Base-by-base conservation (phyloP, 2,797 vertebrate species). In the Propithecus deckenii region DNA sequence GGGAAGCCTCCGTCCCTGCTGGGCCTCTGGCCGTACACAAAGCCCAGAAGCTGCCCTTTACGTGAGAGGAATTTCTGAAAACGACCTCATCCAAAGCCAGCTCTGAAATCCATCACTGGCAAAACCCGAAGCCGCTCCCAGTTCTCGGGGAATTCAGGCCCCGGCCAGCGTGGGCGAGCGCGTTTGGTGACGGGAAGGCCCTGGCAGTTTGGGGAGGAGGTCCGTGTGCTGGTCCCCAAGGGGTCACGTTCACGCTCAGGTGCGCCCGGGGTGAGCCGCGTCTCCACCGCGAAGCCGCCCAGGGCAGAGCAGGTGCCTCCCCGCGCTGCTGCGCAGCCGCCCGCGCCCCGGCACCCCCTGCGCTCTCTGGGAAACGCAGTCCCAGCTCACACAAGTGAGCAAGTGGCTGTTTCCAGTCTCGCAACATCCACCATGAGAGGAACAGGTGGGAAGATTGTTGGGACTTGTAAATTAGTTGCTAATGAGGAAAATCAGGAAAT, bases 401-500 rank as follows among this genome's bases (percentile, higher is more conserved):
- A 63, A 57, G 50, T 3, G 46, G 69, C 74, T 7, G 2, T 30
- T 80, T 81, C 79, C 46, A 35, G 5, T 22, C 87, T 46, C 3
- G 1, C 38, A 28, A 30, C 32, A 1, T 5, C 71, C 65, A 0
- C 0, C 0, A 6, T 35, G 79, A 52, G 32, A 95, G 89, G 93
- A 96, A 85, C 93, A 95, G 96, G 97, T 95, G 97, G 97, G 17
- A 48, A 69, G 95, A 76, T 32, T 10, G 80, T 30, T 0, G 75
- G 46, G 94, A 48, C 86, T 76, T 57, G 52, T 85, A 52, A 96
- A 86, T 80, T 59, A 80, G 94, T 25, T 23, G 11, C 94, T 96
- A 83, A 96, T 75, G 94, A 96, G 95, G 91, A 89, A 84, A 91
- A 93, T 86, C 30, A 89, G 93, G 96, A 61, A 86, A 65, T 55